These are phyloP conservation scores for Hiodon alosoides DNA, from an alignment of 2,113 vertebrate genomes.

Conservation along the genomic window DNA sequence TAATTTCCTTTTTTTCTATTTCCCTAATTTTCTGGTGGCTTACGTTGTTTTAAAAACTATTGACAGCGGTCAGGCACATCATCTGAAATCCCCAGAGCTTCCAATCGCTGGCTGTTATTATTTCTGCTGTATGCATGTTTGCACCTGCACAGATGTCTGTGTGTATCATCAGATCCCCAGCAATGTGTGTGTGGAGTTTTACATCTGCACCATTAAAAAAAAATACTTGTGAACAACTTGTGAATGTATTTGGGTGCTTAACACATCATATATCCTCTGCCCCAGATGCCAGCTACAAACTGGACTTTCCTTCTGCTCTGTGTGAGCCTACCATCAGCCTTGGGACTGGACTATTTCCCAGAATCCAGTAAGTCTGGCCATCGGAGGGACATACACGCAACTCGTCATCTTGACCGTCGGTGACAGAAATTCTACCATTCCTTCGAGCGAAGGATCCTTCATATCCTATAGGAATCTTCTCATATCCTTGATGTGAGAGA, in stretches of 20 bases:
- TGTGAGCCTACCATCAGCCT: neutral
- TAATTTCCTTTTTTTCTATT: too few species aligned
- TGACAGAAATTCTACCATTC: too few species aligned
- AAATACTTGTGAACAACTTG: neutral
- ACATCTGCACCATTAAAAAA: neutral
- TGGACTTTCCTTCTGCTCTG: neutral
- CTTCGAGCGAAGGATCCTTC: too few species aligned
- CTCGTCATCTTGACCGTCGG: too few species aligned
- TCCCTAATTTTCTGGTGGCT: too few species aligned
- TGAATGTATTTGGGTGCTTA: neutral
- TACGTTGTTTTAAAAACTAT: too few species aligned
- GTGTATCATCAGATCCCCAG: neutral
- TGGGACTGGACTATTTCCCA: neutral
- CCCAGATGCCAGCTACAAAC: constrained; percentile 6
- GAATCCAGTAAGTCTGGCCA: constrained; percentile 2
- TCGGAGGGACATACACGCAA: neutral
- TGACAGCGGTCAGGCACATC: too few species aligned
- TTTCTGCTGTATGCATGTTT: neutral
- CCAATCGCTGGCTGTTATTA: neutral
- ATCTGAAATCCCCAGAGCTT: neutral
- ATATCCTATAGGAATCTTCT: too few species aligned
- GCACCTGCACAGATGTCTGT: neutral
- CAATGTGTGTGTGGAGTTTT: neutral
- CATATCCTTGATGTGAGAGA: too few species aligned
- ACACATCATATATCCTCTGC: neutral